These are phyloP conservation scores for Leucosticte australis DNA, from an alignment of 2,113 vertebrate species.

Conservation along the genomic window DNA sequence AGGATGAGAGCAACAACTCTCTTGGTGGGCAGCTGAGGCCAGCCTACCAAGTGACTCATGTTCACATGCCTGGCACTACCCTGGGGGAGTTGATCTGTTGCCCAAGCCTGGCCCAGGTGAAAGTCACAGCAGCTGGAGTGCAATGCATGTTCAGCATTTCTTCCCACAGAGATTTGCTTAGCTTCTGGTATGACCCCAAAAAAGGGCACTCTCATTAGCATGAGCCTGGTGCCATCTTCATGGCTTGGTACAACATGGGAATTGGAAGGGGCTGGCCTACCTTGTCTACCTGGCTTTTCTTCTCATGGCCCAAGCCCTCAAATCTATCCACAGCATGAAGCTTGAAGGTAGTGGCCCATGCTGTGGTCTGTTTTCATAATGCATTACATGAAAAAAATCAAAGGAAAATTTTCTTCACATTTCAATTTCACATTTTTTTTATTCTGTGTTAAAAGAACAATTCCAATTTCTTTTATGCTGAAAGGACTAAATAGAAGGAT, in stretches of 20 bases:
- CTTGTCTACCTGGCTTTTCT: background rate
- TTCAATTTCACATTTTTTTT: background rate
- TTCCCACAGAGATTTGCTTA: background rate
- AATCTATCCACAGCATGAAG: background rate
- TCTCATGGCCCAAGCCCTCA: background rate
- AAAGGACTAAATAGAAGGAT: background rate
- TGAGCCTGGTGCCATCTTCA: background rate
- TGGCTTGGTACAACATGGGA: background rate
- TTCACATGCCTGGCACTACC: background rate
- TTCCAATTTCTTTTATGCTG: background rate
- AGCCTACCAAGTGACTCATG: fast-evolving
- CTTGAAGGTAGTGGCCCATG: background rate
- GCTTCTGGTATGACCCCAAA: background rate
- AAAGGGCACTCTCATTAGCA: background rate
- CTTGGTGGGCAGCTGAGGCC: background rate
- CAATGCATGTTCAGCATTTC: background rate
- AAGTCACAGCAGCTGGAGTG: background rate
- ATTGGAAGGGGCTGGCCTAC: background rate
- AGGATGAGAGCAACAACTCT: background rate
- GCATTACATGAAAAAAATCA: background rate
- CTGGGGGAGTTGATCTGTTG: background rate
- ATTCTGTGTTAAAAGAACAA: background rate
- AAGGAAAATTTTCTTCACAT: background rate
- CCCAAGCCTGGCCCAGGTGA: background rate
- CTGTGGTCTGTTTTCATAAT: background rate